Percentiles rank a stretch among this genome's conserved stretches.
Evolutionary conservation across 2,113 vertebrate genomes (phyloP).

Genomic region (Strix aluco): DNA sequence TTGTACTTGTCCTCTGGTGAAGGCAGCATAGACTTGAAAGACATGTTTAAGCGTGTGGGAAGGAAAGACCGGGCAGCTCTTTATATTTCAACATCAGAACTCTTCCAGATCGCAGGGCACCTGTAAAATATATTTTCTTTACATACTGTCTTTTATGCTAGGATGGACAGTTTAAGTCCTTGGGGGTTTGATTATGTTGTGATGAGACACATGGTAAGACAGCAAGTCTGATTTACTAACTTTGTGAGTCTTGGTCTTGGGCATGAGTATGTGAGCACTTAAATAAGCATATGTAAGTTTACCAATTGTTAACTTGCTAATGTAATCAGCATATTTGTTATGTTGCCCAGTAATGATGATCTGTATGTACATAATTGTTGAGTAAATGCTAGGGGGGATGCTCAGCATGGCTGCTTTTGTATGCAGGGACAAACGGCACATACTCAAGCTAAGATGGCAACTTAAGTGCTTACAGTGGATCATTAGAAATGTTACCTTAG

Average conservation of each 20-base stretch:
- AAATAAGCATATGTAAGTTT: background rate
- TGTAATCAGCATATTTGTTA: background rate
- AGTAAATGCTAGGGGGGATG: background rate
- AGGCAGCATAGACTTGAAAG: background rate
- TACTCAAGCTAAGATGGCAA: background rate
- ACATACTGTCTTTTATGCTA: background rate
- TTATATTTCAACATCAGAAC: background rate
- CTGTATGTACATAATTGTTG: background rate
- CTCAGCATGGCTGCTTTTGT: background rate
- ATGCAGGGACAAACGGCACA: background rate
- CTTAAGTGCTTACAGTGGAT: background rate
- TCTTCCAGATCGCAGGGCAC: background rate
- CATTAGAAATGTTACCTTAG: background rate
- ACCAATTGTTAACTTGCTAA: background rate
- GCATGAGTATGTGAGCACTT: background rate
- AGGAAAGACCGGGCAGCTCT: background rate
- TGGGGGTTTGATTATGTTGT: background rate
- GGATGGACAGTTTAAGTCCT: background rate
- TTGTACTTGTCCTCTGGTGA: background rate
- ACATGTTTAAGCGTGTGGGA: background rate
- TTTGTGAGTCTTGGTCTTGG: background rate
- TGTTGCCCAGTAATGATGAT: background rate
- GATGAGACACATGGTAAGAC: background rate
- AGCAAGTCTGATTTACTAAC: background rate
- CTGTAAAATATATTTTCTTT: background rate